These are phyloP conservation scores for Barbus barbus DNA, from an alignment of 2,113 vertebrate species.

Conservation along the genomic window DNA sequence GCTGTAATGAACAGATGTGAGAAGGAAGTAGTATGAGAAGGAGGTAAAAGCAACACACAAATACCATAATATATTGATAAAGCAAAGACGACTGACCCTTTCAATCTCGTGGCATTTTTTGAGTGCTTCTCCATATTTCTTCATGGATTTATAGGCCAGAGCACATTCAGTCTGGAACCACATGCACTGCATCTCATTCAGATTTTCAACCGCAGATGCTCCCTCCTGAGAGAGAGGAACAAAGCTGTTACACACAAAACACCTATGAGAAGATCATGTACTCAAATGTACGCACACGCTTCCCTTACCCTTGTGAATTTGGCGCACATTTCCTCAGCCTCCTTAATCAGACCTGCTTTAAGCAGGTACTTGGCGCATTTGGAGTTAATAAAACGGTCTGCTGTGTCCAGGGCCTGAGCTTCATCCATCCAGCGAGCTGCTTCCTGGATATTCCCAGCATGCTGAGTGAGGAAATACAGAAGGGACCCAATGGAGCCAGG, in stretches of 20 bases:
- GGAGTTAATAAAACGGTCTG: constrained; percentile 98
- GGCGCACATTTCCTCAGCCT: constrained; percentile 99
- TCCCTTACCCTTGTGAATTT: constrained; percentile 83
- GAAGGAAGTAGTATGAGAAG: not conserved
- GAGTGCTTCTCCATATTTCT: constrained; percentile 95
- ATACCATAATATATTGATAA: not conserved
- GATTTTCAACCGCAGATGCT: constrained; percentile 80
- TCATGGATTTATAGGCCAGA: constrained; percentile 92
- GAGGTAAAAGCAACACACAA: not conserved
- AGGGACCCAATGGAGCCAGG: too few species aligned
- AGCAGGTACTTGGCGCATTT: constrained; percentile 99
- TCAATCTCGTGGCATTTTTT: constrained; percentile 99
- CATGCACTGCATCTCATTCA: constrained; percentile 98
- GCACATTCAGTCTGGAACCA: constrained; percentile 99
- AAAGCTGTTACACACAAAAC: not conserved
- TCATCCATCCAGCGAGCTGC: constrained; percentile 99
- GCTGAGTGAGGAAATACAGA: constrained; percentile 5
- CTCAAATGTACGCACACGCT: not conserved
- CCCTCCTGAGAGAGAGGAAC: constrained; percentile 59
- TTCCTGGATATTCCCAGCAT: constrained; percentile 97
- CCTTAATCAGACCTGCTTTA: constrained; percentile 95
- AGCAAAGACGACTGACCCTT: constrained; percentile 78
- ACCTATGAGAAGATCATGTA: not conserved
- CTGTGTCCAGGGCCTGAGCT: constrained; percentile 95
- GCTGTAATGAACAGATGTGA: constrained; percentile 69